Percentiles rank a stretch among this genome's conserved stretches.
Evolutionary conservation across 2,113 vertebrate genomes (phyloP).

Genomic region (Anthoscopus minutus): DNA sequence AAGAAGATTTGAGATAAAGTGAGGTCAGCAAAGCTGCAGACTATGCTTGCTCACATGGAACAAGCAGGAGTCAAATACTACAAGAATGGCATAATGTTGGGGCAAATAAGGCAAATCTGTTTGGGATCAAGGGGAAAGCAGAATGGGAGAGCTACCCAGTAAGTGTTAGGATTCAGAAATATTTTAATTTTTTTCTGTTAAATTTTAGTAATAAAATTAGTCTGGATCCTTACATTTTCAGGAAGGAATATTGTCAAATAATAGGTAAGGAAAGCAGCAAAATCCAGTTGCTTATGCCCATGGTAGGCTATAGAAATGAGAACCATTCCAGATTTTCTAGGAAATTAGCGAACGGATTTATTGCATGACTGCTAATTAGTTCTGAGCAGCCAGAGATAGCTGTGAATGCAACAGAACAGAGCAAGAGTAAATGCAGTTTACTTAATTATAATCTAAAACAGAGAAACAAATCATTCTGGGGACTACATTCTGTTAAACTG

Average conservation of each 20-base stretch:
- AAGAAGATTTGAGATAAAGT: background rate
- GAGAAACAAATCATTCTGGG: constrained; percentile 14
- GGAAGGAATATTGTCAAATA: background rate
- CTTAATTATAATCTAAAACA: constrained; percentile 32
- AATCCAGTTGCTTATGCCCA: background rate
- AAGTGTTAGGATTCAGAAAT: background rate
- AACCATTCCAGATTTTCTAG: constrained; percentile 7
- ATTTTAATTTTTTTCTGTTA: background rate
- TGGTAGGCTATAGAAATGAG: background rate
- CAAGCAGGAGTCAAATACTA: background rate
- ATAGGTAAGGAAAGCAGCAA: background rate
- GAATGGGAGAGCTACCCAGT: background rate
- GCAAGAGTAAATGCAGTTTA: constrained; percentile 18
- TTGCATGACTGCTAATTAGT: constrained; percentile 48
- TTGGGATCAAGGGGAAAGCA: background rate
- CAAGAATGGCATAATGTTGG: background rate
- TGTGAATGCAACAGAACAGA: constrained; percentile 5
- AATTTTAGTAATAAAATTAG: background rate
- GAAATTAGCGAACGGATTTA: constrained; percentile 34
- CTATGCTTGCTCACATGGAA: background rate
- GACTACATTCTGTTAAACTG: constrained; percentile 16
- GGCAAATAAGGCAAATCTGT: background rate
- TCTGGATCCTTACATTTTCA: background rate
- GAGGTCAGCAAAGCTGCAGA: background rate
- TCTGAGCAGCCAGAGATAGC: constrained; percentile 28